phyloP scores from a whole-genome alignment of 1,140 invertebrate genomes.

The Paraescarpia echinospica region DNA sequence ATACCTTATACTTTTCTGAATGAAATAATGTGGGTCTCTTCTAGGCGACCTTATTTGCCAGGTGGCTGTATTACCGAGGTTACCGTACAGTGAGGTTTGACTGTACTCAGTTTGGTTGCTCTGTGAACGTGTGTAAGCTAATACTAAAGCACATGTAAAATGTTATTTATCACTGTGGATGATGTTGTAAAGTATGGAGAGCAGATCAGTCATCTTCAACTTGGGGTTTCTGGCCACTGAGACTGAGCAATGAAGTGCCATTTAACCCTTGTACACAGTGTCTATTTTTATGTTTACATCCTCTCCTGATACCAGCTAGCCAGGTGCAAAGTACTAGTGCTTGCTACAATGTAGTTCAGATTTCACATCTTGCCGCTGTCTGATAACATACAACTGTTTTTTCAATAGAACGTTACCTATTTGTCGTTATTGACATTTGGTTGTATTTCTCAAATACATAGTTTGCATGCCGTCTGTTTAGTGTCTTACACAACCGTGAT shows the following conservation, averaged over 20 bases:
- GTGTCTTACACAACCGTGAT: too few relatives aligned
- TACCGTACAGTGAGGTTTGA: too few relatives aligned
- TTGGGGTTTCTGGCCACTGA: not conserved
- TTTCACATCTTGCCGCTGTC: not conserved
- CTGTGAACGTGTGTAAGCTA: too few relatives aligned
- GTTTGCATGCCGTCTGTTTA: too few relatives aligned
- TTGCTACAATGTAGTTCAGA: not conserved
- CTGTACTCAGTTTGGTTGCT: too few relatives aligned
- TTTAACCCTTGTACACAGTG: not conserved
- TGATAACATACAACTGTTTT: not conserved
- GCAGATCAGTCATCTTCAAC: not conserved
- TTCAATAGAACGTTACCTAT: not conserved
- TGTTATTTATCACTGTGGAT: not conserved
- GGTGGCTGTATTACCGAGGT: too few relatives aligned
- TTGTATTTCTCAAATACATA: too few relatives aligned
- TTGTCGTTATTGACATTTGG: not conserved
- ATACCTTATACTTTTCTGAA: too few relatives aligned
- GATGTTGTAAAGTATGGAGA: not conserved
- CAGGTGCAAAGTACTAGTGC: not conserved
- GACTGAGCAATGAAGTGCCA: not conserved
- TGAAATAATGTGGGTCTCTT: too few relatives aligned
- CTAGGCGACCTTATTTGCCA: too few relatives aligned
- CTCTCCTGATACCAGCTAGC: not conserved
- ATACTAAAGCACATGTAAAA: constrained; percentile 20
- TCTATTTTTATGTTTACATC: not conserved